A percentile compares a stretch with the other conserved stretches of the same genome.
Evolutionary conservation across 2,113 vertebrate genomes (phyloP).

Genomic region (Channa argus): DNA sequence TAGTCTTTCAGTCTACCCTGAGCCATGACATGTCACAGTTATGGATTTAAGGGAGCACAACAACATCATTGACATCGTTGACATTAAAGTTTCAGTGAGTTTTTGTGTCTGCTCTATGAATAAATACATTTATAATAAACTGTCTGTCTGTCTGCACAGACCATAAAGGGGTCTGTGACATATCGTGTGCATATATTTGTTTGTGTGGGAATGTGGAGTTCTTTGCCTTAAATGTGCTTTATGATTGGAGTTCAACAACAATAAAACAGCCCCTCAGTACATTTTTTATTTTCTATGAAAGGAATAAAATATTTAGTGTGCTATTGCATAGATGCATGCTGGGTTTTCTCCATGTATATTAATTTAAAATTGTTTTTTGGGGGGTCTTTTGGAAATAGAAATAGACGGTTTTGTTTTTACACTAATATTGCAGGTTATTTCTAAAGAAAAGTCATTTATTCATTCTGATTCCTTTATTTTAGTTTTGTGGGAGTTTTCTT

Average conservation of each 20-base stretch:
- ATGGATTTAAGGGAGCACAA: slow-evolving; percentile 38
- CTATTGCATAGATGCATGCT: neutral
- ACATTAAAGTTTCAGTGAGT: slow-evolving; percentile 54
- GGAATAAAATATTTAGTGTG: slow-evolving; percentile 7
- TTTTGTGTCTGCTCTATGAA: slow-evolving; percentile 42
- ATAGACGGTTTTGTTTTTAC: neutral
- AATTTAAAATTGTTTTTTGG: neutral
- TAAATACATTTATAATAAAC: slow-evolving; percentile 34
- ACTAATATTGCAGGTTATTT: neutral
- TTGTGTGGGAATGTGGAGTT: slow-evolving; percentile 10
- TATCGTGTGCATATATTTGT: slow-evolving; percentile 6
- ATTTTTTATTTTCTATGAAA: slow-evolving; percentile 36
- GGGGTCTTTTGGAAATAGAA: slow-evolving; percentile 1
- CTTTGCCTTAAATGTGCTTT: slow-evolving; percentile 15
- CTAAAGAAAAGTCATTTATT: neutral
- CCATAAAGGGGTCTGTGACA: slow-evolving; percentile 37
- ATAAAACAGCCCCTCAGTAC: slow-evolving; percentile 19
- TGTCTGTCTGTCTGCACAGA: slow-evolving; percentile 33
- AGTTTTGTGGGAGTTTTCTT: neutral
- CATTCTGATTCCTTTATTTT: neutral
- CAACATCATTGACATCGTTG: slow-evolving; percentile 40
- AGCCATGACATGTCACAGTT: slow-evolving; percentile 10
- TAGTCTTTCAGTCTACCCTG: slow-evolving; percentile 23
- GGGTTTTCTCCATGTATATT: neutral
- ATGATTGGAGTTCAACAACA: slow-evolving; percentile 5